Conservation (phyloP, 2,888 invertebrate species). For the Drosophila emarginata region DNA sequence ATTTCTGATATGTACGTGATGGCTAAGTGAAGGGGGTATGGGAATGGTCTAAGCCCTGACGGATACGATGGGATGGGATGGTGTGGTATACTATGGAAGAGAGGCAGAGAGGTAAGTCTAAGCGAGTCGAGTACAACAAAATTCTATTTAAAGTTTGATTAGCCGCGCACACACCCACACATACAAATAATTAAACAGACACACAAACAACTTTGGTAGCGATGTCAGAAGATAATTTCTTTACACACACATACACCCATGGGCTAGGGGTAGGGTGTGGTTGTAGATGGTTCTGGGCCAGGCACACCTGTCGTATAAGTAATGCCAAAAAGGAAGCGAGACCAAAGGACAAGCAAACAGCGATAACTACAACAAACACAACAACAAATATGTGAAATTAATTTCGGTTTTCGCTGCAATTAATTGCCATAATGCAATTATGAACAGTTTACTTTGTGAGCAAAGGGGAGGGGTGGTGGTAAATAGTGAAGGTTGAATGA, state of each 20-base stretch:
- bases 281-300: background rate
- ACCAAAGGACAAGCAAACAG: conserved; percentile 10
- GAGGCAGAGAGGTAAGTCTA: background rate
- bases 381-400: conserved; percentile 34
- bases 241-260: conserved; percentile 17
- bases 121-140: conserved; percentile 44
- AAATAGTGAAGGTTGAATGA: background rate
- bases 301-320: conserved; percentile 67
- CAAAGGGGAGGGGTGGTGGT: background rate
- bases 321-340: conserved; percentile 20
- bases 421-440: conserved; percentile 49
- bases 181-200: conserved; percentile 69
- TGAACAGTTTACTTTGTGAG: conserved; percentile 36
- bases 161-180: conserved; percentile 53
- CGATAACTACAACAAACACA: conserved; percentile 6
- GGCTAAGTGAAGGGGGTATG: background rate
- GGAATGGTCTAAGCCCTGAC: background rate
- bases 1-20: conserved; percentile 73
- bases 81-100: too few species aligned
- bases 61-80: too few species aligned
- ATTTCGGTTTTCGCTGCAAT: conserved; percentile 44
- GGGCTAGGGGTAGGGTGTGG: background rate
- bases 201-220: conserved; percentile 52
- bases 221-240: conserved; percentile 50
- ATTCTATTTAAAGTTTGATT: conserved; percentile 76